Conservation (phyloP, 1,140 invertebrate species). For the Hyphantria cunea region DNA sequence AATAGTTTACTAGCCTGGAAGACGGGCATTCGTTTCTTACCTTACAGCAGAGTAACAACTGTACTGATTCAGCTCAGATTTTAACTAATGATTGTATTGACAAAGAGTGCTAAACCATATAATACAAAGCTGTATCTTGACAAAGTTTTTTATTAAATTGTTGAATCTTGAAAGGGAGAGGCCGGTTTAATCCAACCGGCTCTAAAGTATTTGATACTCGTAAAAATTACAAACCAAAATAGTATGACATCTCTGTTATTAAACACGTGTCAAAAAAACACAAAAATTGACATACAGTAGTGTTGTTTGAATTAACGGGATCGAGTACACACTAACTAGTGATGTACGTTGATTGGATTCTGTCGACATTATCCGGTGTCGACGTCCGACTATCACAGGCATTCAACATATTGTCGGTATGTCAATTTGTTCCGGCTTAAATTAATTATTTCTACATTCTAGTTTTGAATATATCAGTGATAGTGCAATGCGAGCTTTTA, state of each 20-base stretch:
- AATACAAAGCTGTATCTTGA: too few relatives aligned
- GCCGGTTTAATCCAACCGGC: too few relatives aligned
- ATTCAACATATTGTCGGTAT: constrained; percentile 8
- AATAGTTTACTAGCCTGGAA: too few relatives aligned
- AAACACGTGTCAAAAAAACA: constrained; percentile 21
- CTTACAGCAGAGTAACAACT: too few relatives aligned
- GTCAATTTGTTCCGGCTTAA: constrained; percentile 10
- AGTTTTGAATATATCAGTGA: neutral
- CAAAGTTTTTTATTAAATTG: neutral
- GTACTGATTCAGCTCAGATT: too few relatives aligned
- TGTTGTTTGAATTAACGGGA: constrained; percentile 41
- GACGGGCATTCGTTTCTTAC: too few relatives aligned
- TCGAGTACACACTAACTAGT: constrained; percentile 17
- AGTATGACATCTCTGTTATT: constrained; percentile 2
- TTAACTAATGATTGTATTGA: too few relatives aligned
- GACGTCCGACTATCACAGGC: constrained; percentile 3
- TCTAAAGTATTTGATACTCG: too few relatives aligned
- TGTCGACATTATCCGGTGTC: constrained; percentile 21
- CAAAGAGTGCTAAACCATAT: too few relatives aligned
- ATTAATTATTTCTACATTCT: constrained; percentile 5
- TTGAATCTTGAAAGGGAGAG: too few relatives aligned
- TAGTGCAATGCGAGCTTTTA: too few relatives aligned
- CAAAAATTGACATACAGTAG: constrained; percentile 37
- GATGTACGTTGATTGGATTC: constrained; percentile 12
- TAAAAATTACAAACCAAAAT: too few relatives aligned